Percentiles rank a stretch among this genome's conserved stretches.
phyloP scores from a whole-genome alignment of 2,113 vertebrate species.

The Sprattus sprattus region DNA sequence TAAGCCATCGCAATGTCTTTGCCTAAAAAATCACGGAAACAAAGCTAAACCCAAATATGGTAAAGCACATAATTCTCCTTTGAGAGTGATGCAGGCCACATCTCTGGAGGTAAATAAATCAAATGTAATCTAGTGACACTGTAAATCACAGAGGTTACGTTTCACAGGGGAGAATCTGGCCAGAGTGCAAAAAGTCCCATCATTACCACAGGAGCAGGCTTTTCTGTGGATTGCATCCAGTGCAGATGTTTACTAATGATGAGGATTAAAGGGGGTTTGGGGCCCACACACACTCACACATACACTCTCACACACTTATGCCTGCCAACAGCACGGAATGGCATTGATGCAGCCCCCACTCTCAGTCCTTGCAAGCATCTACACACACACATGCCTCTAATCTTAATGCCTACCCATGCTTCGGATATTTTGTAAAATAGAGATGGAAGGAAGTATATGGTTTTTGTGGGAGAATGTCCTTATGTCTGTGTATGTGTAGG shows the following conservation, averaged over 20 bases:
- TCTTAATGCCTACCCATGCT: not conserved
- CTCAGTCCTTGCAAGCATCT: constrained; percentile 30
- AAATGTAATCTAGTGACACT: not conserved
- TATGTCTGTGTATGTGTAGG: not conserved
- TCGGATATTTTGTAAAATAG: not conserved
- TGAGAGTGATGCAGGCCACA: not conserved
- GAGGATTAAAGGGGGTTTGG: constrained; percentile 38
- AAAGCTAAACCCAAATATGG: not conserved
- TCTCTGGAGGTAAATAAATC: not conserved
- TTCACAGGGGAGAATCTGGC: not conserved
- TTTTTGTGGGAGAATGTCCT: not conserved
- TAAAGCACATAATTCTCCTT: not conserved
- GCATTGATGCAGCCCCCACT: constrained; percentile 59
- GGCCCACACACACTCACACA: not conserved
- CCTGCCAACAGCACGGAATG: constrained; percentile 58
- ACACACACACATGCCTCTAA: constrained; percentile 24
- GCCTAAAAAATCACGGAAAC: not conserved
- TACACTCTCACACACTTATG: constrained; percentile 41
- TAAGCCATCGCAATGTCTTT: not conserved
- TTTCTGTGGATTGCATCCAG: constrained; percentile 31
- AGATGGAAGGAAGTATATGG: not conserved
- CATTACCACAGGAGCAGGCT: constrained; percentile 3
- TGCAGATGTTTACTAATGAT: constrained; percentile 59
- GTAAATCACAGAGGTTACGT: not conserved
- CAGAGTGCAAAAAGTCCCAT: not conserved